A percentile compares a stretch with the other conserved stretches of the same genome.
Conservation (phyloP, 1,140 invertebrate species). For the Brachionus angularis region DNA sequence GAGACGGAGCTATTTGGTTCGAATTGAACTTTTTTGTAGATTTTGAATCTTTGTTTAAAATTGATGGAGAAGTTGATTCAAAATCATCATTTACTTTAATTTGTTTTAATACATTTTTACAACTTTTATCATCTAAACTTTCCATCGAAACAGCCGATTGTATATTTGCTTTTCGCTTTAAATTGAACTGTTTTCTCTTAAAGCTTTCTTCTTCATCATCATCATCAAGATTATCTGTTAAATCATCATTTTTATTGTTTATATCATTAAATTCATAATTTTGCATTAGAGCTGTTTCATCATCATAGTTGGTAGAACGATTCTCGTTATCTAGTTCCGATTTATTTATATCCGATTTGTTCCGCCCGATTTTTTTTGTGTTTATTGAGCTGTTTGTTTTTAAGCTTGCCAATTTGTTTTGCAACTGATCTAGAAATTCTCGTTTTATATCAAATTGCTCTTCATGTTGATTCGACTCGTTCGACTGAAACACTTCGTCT, state of each 20-base stretch:
- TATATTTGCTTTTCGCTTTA: not conserved
- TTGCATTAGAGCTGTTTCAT: constrained; percentile 18
- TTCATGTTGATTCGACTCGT: not conserved
- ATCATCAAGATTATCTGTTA: not conserved
- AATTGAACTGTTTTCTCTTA: not conserved
- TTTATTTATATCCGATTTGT: constrained; percentile 24
- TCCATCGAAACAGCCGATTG: not conserved
- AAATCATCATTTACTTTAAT: not conserved
- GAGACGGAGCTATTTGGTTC: not conserved
- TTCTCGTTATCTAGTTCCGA: constrained; percentile 1
- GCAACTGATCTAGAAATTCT: constrained; percentile 31
- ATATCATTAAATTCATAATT: constrained; percentile 34
- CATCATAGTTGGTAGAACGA: not conserved
- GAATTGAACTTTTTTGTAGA: not conserved
- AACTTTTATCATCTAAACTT: not conserved
- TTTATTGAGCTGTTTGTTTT: constrained; percentile 16
- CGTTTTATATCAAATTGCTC: constrained; percentile 18
- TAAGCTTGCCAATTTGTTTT: constrained; percentile 40
- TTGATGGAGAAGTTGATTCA: not conserved
- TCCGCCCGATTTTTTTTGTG: not conserved
- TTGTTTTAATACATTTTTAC: too few species aligned
- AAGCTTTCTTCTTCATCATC: constrained; percentile 14
- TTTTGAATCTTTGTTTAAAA: not conserved
- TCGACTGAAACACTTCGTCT: not conserved
- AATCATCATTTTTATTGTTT: constrained; percentile 10